Evolutionary conservation across 2,797 vertebrate genomes (phyloP), one percentile per base, ranked within the genome.

Genomic region (Poeciliopsis infans): DNA sequence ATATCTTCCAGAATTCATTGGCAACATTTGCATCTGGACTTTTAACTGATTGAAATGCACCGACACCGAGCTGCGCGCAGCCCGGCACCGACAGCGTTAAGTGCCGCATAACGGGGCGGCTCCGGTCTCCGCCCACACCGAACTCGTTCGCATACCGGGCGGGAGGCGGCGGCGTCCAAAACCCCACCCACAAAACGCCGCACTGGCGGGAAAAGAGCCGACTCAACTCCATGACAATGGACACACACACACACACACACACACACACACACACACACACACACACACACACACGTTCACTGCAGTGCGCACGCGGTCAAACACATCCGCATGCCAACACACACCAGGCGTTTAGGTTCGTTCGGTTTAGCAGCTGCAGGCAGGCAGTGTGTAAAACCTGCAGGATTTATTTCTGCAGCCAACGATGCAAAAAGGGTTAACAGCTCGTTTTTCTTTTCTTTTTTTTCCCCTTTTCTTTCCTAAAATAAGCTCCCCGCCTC

Each of bases 171-270:
- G 83, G 59, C 51, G 74, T n/a, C 81, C 80, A 88, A 82, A 80
- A 49, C 91, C 88, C 91, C 95, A 79, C 94, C 94, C 93, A 93
- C 91, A 87, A 91, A 88, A 86, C 87, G 69, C 94, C 72, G 93
- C 88, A 93, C 93, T 95, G 95, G 95, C 94, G 95, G 95, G 95
- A 96, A 96, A 70, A 96, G 92, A 79, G 85, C 89, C 85, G 84
- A 90, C 90, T 84, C 68, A 83, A 88, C 87, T 82, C 90, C 84
- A 80, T 78, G 77, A 91, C 82, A 88, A 91, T 86, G 73, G 86
- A 88, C 59, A 80, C 20, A 57, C n/a, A n/a, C 75, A 41, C 59
- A 13, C 13, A 16, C 6, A 61, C 59, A 39, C 64, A 85, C 78
- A 49, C 47, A 49, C 47, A 47, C 1, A 45, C 68, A 36, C 74